Base-by-base conservation (phyloP, 92 coral and sea anemone species). In the Epizoanthus scotinus region DNA sequence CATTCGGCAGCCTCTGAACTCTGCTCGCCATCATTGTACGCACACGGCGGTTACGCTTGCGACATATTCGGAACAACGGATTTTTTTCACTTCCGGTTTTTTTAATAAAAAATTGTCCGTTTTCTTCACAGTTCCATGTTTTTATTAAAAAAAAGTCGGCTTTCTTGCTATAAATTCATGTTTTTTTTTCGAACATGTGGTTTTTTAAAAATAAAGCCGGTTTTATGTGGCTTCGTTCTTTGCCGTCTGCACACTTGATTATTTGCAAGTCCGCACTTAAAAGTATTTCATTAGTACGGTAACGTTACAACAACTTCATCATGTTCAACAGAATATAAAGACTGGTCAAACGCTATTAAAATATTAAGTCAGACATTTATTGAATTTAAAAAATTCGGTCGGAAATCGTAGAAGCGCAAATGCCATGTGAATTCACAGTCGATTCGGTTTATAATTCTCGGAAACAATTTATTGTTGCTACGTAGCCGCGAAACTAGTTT, bases 201-300 rank as follows among this genome's bases (percentile, higher is more conserved):
- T 75, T 75, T 75, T 75, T 36, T 59, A 75, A 75, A 67, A 57
- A 36, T 18, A 22, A 53, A 18, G 38, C 38, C 54, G 20, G 40
- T 75, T 36, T 75, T 27, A 28, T 27, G 21, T 25, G 50, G 4
- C 54, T 73, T 26, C 47, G 15, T 72, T 28, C 52, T 34, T 1
- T 57, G 24, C 8, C 29, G 5, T 20, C 25, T 18, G 17, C 24
- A 4, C 54, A 21, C 54, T 22, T 55, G 31, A n/a, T 57, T 59
- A 8, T 56, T 18, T 31, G 66, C 66, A 56, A 7, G 67, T 57
- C 26, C 79, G 22, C 79, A 38, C 67, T 12, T 18, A 21, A 36
- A n/a, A 56, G 14, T 38, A 36, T 75, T 74, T 75, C 81, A 58
- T 75, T 38, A 75, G 67, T 34, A 21, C 55, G 50, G 5, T 20